These are phyloP conservation scores for Rhodeus uyekii DNA, from an alignment of 2,797 vertebrate genomes.

Conservation along the genomic window DNA sequence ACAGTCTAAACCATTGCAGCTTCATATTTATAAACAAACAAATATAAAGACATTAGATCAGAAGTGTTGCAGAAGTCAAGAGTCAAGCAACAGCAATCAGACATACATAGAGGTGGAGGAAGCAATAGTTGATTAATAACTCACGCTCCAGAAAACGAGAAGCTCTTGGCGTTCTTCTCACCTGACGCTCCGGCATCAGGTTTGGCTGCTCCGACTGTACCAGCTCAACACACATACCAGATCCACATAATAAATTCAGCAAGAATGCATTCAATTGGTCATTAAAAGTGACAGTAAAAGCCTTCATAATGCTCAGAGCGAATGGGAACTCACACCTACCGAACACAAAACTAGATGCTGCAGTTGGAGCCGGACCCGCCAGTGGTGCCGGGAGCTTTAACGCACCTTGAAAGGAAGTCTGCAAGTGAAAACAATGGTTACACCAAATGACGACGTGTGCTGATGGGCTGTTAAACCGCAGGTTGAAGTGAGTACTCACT, in stretches of 20 bases:
- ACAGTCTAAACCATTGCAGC: neutral
- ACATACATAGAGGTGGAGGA: neutral
- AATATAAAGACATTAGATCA: neutral
- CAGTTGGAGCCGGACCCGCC: conserved; percentile 52
- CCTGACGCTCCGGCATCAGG: conserved; percentile 59
- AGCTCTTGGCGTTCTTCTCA: conserved; percentile 71
- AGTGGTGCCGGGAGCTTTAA: conserved; percentile 57
- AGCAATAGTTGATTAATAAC: conserved; percentile 37
- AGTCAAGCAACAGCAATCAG: neutral
- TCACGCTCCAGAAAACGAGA: conserved; percentile 72
- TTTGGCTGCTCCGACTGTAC: conserved; percentile 64
- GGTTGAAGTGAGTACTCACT: conserved; percentile 71
- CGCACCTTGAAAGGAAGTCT: conserved; percentile 67
- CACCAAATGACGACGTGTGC: neutral
- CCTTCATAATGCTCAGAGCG: no score
- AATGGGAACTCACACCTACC: conserved; percentile 54
- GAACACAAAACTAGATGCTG: conserved; percentile 68
- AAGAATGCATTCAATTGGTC: neutral
- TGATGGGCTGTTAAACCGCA: neutral
- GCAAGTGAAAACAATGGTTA: conserved; percentile 5
- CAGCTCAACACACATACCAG: neutral
- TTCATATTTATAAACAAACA: neutral
- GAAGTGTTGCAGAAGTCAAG: neutral
- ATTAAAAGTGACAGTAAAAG: neutral
- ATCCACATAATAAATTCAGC: no score